Evolutionary conservation across 2,888 invertebrate genomes (phyloP).

Genomic region (Drosophila rellima): DNA sequence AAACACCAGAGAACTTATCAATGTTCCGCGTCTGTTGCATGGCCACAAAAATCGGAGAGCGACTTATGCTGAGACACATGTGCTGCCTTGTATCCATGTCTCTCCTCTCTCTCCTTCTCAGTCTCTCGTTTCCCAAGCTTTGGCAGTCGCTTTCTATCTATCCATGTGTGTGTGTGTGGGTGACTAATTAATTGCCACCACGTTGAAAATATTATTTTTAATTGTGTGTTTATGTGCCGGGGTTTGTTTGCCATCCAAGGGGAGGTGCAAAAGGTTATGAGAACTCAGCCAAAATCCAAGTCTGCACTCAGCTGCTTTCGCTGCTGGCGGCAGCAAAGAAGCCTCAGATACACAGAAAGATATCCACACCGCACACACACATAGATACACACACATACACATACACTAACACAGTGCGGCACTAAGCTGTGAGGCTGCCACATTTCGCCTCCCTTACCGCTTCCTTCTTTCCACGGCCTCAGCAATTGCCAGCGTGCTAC

Average conservation of each 20-base stretch:
- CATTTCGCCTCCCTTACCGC: conserved; percentile 1
- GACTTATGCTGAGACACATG: conserved; percentile 28
- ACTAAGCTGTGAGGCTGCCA: conserved; percentile 29
- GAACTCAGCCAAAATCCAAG: conserved; percentile 28
- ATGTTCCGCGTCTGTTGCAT: conserved; percentile 21
- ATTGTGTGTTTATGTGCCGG: conserved; percentile 81
- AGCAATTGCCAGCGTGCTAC: conserved; percentile 14
- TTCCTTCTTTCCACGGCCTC: background rate
- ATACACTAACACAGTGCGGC: conserved; percentile 14
- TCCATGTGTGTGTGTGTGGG: conserved; percentile 39
- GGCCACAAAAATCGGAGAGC: conserved; percentile 31
- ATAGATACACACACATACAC: conserved; percentile 1
- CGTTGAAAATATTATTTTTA: conserved; percentile 84
- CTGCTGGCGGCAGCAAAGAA: conserved; percentile 54
- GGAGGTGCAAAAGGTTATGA: conserved; percentile 17
- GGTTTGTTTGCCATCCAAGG: conserved; percentile 6
- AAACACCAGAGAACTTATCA: conserved; percentile 3
- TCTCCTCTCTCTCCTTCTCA: conserved; percentile 16
- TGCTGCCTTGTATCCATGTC: conserved; percentile 24
- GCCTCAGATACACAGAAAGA: conserved; percentile 41
- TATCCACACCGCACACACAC: conserved; percentile 27
- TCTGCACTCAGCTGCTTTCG: conserved; percentile 37
- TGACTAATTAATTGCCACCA: conserved; percentile 83
- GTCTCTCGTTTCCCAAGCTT: conserved; percentile 8
- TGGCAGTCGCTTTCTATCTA: conserved; percentile 14